Evolutionary conservation across 1,140 invertebrate species (phyloP).

Genomic region (Microplitis demolitor): DNA sequence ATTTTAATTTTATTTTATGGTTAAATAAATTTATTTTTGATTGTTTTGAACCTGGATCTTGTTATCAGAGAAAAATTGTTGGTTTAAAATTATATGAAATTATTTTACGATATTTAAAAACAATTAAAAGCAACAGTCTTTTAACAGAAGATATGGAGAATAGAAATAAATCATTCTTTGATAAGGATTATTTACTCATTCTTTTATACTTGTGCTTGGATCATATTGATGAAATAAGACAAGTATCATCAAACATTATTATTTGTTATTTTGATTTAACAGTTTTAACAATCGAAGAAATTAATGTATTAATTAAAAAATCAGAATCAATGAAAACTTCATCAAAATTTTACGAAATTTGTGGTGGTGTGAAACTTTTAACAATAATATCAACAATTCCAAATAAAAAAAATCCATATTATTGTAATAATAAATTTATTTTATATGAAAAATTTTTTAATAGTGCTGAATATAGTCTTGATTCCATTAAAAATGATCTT

Average conservation of each 20-base stretch:
- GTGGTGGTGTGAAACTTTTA: slow-evolving; percentile 61
- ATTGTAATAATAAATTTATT: not conserved
- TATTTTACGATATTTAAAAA: slow-evolving; percentile 35
- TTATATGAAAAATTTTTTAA: slow-evolving; percentile 21
- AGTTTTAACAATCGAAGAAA: slow-evolving; percentile 34
- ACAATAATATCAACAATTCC: slow-evolving; percentile 25
- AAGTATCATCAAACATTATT: slow-evolving; percentile 54
- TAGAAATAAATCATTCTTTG: slow-evolving; percentile 36
- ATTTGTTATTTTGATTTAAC: slow-evolving; percentile 48
- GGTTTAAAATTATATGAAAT: slow-evolving; percentile 54
- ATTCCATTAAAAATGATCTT: slow-evolving; percentile 50
- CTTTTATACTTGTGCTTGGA: slow-evolving; percentile 54
- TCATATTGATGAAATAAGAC: slow-evolving; percentile 59
- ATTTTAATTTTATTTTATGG: slow-evolving; percentile 56
- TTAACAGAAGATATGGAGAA: not conserved
- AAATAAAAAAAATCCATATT: not conserved
- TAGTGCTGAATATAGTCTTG: slow-evolving; percentile 22
- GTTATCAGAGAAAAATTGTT: slow-evolving; percentile 64
- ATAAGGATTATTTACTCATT: slow-evolving; percentile 38
- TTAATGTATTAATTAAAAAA: slow-evolving; percentile 45
- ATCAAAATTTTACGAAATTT: slow-evolving; percentile 62
- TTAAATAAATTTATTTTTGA: slow-evolving; percentile 57
- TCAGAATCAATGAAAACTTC: slow-evolving; percentile 58
- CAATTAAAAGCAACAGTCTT: not conserved
- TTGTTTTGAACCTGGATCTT: slow-evolving; percentile 61